These are phyloP conservation scores for Eristalis arbustorum DNA, from an alignment of 2,888 invertebrate species.

Conservation along the genomic window DNA sequence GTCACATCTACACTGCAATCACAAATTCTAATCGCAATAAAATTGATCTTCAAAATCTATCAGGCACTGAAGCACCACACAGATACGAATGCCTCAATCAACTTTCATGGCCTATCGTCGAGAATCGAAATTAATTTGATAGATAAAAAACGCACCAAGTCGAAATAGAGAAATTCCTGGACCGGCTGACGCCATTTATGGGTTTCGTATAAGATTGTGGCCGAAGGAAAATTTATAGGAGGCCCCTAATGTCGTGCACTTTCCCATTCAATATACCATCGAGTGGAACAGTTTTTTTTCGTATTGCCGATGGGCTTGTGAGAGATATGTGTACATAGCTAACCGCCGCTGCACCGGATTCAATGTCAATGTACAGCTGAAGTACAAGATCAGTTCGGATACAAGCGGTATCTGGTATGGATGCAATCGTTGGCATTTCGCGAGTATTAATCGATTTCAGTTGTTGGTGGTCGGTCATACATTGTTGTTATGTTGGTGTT, in stretches of 20 bases:
- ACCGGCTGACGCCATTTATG: constrained; percentile 23
- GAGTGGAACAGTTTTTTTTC: background rate
- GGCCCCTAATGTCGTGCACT: constrained; percentile 37
- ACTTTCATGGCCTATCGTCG: background rate
- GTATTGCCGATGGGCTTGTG: background rate
- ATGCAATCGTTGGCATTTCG: constrained; percentile 33
- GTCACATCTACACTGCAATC: too few species aligned
- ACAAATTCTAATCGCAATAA: background rate
- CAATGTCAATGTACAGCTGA: constrained; percentile 52
- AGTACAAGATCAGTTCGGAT: constrained; percentile 18
- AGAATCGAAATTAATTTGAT: background rate
- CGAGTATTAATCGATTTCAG: constrained; percentile 47
- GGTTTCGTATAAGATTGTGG: background rate
- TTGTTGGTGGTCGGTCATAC: constrained; percentile 27
- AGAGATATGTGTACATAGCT: background rate
- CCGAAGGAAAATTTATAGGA: constrained; percentile 17
- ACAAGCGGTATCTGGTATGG: constrained; percentile 9
- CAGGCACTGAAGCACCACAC: too few species aligned
- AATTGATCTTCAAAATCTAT: background rate
- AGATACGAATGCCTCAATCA: background rate
- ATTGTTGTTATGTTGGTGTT: background rate
- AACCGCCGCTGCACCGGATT: constrained; percentile 12
- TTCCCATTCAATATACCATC: constrained; percentile 3
- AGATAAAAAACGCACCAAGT: background rate
- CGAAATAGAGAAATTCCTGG: constrained; percentile 1